Percentiles rank a stretch among this genome's conserved stretches.
Conservation (phyloP, 2,797 vertebrate genomes). For the Glossophaga mutica region DNA sequence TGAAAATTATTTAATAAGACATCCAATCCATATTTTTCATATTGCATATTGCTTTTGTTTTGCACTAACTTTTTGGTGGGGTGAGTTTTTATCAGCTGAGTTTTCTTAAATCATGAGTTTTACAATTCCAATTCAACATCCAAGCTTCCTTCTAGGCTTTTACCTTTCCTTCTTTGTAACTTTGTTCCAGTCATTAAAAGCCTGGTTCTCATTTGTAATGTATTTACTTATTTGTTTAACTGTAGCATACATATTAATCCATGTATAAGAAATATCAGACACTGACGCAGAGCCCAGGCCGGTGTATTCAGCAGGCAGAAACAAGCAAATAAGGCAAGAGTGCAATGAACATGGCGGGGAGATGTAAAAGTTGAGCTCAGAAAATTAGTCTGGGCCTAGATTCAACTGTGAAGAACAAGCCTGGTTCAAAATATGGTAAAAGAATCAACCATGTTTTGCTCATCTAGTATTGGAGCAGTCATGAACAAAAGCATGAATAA, state of each 20-base stretch:
- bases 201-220: not conserved
- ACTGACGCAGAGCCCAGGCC: not conserved
- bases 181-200: not conserved
- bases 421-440: not conserved
- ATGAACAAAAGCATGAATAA: not conserved
- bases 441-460: not conserved
- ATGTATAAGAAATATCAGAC: not conserved
- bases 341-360: not conserved
- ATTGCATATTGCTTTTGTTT: not conserved
- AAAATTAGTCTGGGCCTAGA: not conserved
- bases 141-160: not conserved
- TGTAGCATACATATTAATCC: not conserved
- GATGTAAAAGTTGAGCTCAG: not conserved
- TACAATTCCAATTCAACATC: not conserved
- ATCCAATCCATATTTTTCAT: not conserved
- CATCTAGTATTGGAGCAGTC: not conserved
- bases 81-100: not conserved
- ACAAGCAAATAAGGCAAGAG: not conserved
- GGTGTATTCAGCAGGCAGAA: not conserved
- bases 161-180: not conserved
- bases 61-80: not conserved
- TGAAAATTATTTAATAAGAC: not conserved
- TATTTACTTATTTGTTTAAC: not conserved
- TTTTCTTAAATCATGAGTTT: not conserved
- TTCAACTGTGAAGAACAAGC: not conserved